Evolutionary conservation across 2,888 invertebrate genomes (phyloP).

Genomic region (Dendrolimus houi): DNA sequence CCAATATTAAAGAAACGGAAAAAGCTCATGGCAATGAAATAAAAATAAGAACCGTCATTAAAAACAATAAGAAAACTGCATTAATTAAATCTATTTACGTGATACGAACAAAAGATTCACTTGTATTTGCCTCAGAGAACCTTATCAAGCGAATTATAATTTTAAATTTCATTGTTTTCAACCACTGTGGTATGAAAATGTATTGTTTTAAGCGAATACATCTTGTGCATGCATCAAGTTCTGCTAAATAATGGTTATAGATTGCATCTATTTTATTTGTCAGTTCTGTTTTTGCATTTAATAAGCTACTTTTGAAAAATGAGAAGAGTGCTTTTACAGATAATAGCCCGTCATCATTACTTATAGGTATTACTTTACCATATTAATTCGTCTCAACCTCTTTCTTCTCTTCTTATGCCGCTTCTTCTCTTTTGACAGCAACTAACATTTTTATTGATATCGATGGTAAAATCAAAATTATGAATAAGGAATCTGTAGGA

Average conservation of each 20-base stretch:
- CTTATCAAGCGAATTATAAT: conserved; percentile 37
- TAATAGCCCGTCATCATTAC: no score
- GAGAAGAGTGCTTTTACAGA: no score
- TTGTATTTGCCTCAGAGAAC: not conserved
- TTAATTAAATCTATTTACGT: conserved; percentile 3
- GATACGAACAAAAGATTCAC: conserved; percentile 2
- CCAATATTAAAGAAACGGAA: no score
- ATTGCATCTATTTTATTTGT: conserved; percentile 5
- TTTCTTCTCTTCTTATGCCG: no score
- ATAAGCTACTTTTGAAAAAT: not conserved
- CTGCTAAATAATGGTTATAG: conserved; percentile 6
- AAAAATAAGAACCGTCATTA: not conserved
- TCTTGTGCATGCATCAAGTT: conserved; percentile 28
- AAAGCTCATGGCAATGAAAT: no score
- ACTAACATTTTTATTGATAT: no score
- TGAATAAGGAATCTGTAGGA: no score
- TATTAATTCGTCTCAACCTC: no score
- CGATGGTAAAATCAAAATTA: no score
- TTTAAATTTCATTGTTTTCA: conserved; percentile 39
- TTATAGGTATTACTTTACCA: no score
- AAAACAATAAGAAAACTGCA: conserved; percentile 2
- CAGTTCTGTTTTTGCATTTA: not conserved
- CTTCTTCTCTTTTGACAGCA: no score
- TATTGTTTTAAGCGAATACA: conserved; percentile 20
- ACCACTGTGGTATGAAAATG: conserved; percentile 30